phyloP scores from a whole-genome alignment of 2,888 invertebrate species.

The Stenchaetothrips biformis region DNA sequence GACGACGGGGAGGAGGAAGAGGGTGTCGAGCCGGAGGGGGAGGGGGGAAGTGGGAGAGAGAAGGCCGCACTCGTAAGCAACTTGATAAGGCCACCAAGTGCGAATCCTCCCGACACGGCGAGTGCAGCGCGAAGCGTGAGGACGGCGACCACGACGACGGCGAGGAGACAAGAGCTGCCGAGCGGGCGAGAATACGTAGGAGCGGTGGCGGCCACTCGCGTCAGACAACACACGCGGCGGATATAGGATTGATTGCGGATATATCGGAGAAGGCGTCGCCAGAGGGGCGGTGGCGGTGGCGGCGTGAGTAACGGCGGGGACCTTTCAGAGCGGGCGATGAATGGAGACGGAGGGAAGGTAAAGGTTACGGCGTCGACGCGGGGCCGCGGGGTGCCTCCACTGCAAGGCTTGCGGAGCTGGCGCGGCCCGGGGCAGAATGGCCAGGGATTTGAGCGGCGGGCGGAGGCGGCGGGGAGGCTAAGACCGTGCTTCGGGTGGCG shows the following conservation, averaged over 20 bases:
- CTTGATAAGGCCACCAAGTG: no score
- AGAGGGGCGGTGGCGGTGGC: not conserved
- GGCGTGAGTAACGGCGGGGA: conserved; percentile 13
- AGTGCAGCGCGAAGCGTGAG: no score
- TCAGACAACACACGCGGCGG: not conserved
- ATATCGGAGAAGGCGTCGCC: not conserved
- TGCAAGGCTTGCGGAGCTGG: not conserved
- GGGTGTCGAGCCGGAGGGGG: not conserved
- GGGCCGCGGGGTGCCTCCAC: not conserved
- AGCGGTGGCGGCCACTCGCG: not conserved
- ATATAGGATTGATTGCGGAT: conserved; percentile 10
- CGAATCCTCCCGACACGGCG: not conserved
- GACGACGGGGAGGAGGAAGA: not conserved
- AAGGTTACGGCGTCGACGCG: conserved; percentile 7
- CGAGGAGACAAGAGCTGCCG: not conserved
- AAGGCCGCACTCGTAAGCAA: no score
- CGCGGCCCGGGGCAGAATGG: not conserved
- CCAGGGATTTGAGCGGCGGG: conserved; percentile 4
- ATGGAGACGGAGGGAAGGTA: conserved; percentile 5
- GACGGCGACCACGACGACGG: not conserved
- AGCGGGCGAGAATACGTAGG: not conserved
- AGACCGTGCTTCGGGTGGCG: no score
- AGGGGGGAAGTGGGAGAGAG: not conserved
- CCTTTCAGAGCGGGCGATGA: conserved; percentile 14
- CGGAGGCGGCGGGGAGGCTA: not conserved